Conservation (phyloP, 2,113 vertebrate species). For the Desmodus rotundus region DNA sequence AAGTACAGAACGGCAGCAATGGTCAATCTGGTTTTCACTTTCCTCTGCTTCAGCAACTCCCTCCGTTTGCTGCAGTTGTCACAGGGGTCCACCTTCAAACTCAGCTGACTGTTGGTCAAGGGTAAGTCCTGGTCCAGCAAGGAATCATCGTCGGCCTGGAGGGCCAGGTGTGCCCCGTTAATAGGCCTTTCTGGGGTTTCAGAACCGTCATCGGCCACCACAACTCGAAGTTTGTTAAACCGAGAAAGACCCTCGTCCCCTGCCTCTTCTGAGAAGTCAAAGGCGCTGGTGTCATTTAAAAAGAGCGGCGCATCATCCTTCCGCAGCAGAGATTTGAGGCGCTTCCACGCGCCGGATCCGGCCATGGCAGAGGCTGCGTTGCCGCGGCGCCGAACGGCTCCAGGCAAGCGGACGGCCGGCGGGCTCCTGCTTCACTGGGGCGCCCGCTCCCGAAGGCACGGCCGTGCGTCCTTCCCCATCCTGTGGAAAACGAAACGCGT, state of each 20-base stretch:
- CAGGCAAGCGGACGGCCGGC: neutral
- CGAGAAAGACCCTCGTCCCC: slow-evolving; percentile 83
- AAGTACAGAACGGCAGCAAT: slow-evolving; percentile 91
- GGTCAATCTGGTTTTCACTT: slow-evolving; percentile 87
- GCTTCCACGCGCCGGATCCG: slow-evolving; percentile 82
- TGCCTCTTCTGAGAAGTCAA: slow-evolving; percentile 89
- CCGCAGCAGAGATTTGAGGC: slow-evolving; percentile 84
- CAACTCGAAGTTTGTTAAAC: slow-evolving; percentile 91
- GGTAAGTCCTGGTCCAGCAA: slow-evolving; percentile 82
- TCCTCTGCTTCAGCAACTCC: slow-evolving; percentile 82
- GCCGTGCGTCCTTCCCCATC: slow-evolving; percentile 32
- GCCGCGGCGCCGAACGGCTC: neutral
- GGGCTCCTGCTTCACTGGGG: slow-evolving; percentile 37
- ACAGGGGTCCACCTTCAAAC: slow-evolving; percentile 83
- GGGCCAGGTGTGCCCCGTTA: slow-evolving; percentile 81
- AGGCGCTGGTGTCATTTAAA: slow-evolving; percentile 89
- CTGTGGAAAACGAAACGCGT: neutral
- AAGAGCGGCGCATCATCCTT: slow-evolving; percentile 77
- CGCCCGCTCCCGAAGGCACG: neutral
- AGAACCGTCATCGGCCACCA: slow-evolving; percentile 88
- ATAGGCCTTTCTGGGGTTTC: slow-evolving; percentile 66
- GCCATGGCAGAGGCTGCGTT: slow-evolving; percentile 81
- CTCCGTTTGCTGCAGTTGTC: slow-evolving; percentile 83
- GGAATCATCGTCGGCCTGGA: slow-evolving; percentile 88
- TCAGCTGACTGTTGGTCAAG: slow-evolving; percentile 67